Conservation (phyloP, 1,140 invertebrate genomes). For the Trypoxylus dichotomus region DNA sequence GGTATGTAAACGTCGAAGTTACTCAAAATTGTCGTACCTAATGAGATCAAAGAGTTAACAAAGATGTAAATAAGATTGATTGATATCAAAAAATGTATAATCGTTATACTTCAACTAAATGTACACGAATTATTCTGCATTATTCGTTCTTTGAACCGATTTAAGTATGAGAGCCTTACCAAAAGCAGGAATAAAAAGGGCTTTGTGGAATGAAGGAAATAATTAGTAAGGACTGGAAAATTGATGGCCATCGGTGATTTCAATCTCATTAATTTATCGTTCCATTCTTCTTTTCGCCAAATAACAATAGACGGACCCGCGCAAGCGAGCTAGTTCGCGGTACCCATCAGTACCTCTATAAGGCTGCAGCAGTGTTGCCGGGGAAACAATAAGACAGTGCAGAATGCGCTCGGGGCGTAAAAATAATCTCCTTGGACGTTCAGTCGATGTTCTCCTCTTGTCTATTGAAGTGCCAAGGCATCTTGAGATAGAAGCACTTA, state of each 20-base stretch:
- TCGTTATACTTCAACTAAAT: too few relatives aligned
- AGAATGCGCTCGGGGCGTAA: constrained; percentile 9
- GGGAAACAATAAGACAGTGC: constrained; percentile 14
- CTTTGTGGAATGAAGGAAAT: not conserved
- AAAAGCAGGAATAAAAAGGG: not conserved
- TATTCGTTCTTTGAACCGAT: too few relatives aligned
- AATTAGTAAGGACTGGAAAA: constrained; percentile 17
- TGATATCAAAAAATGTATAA: too few relatives aligned
- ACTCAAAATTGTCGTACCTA: too few relatives aligned
- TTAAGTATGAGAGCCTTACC: not conserved
- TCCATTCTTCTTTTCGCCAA: constrained; percentile 25
- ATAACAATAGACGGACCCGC: constrained; percentile 8
- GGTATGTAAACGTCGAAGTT: too few relatives aligned
- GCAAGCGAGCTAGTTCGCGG: not conserved
- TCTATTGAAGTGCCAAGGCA: too few relatives aligned
- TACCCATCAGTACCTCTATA: not conserved
- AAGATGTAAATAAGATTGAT: too few relatives aligned
- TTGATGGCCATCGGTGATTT: not conserved
- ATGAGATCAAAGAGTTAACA: too few relatives aligned
- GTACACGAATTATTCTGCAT: too few relatives aligned
- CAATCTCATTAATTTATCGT: constrained; percentile 24
- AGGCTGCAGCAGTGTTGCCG: not conserved
- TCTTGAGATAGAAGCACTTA: too few relatives aligned
- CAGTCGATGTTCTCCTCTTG: not conserved
- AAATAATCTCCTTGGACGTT: not conserved